Conservation (phyloP, 2,797 vertebrate genomes). For the Eupleurogrammus muticus region DNA sequence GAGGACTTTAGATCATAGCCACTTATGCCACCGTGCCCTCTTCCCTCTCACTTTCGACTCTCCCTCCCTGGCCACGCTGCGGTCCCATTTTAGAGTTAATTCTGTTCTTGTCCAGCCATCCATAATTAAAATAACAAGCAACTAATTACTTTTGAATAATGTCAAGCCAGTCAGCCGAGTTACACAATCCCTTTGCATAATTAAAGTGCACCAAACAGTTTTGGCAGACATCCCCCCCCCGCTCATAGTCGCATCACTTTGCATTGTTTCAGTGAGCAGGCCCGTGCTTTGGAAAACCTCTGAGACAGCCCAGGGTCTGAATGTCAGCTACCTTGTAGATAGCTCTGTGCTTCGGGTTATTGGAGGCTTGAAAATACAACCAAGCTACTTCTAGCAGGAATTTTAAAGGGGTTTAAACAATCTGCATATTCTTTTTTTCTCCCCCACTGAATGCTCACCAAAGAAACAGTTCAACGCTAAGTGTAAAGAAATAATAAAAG, state of each 20-base stretch:
- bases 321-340: slow-evolving; percentile 57
- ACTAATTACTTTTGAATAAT: slow-evolving; percentile 81
- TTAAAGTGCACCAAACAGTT: slow-evolving; percentile 73
- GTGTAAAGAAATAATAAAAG: slow-evolving; percentile 9
- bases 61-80: slow-evolving; percentile 39
- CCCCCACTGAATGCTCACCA: neutral
- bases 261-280: slow-evolving; percentile 52
- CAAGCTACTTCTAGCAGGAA: slow-evolving; percentile 12
- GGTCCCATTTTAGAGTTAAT: slow-evolving; percentile 58
- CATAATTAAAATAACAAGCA: slow-evolving; percentile 80
- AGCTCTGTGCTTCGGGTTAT: slow-evolving; percentile 46
- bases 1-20: neutral
- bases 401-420: slow-evolving; percentile 26
- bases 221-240: slow-evolving; percentile 65
- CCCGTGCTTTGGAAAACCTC: slow-evolving; percentile 48
- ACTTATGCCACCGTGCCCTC: neutral
- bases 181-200: slow-evolving; percentile 74
- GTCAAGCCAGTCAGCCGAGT: slow-evolving; percentile 73
- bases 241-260: slow-evolving; percentile 62
- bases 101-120: slow-evolving; percentile 71
- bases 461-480: slow-evolving; percentile 6
- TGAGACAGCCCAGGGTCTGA: slow-evolving; percentile 37
- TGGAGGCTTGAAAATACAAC: slow-evolving; percentile 44
- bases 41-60: neutral
- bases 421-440: slow-evolving; percentile 18